Base-by-base conservation (phyloP, 2,888 invertebrate species). In the Ctenicera cuprea region DNA sequence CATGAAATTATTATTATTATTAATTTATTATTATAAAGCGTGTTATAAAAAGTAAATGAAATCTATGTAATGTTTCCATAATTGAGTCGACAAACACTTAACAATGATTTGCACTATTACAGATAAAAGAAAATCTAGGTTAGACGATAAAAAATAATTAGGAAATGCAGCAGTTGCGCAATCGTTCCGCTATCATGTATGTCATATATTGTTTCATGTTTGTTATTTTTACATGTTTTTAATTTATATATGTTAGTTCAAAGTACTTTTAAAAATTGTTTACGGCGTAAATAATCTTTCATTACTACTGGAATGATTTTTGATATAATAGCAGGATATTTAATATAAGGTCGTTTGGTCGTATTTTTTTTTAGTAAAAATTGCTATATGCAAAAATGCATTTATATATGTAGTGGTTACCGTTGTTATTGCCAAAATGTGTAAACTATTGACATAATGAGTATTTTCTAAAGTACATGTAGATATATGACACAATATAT, bases 121-220 rank as follows among this genome's bases (percentile, higher is more conserved):
- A 65, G 65, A 71, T 66, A 71, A 71, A 66, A 22, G 18, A 22
- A 65, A 71, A 71, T 71, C 61, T 71, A 65, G 71, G 71, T 71
- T 71, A 71, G 43, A 66, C 54, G 71, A 71, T 71, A 71, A 71
- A 71, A 64, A 71, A 64, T 50, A 71, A 71, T 71, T 71, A 65
- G 59, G 71, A 71, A 71, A 71, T 66, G 71, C 65, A 71, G 38
- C 30, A n/a, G 26, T 71, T 66, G 57, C 33, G 71, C 41, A 71
- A 71, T 61, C 22, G 12, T 37, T n/a, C 12, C 61, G 37, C 38
- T 57, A 52, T 52, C 37, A 52, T 48, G 50, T 50, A 14, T 43
- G 22, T 61, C 57, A 18, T n/a, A 61, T 45, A 48, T 68, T 48
- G 62, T 62, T 62, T 41, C 14, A 26, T 62, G 45, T 62, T 59